Base-by-base conservation (phyloP, 2,888 invertebrate genomes). In the Salpingus planirostris region DNA sequence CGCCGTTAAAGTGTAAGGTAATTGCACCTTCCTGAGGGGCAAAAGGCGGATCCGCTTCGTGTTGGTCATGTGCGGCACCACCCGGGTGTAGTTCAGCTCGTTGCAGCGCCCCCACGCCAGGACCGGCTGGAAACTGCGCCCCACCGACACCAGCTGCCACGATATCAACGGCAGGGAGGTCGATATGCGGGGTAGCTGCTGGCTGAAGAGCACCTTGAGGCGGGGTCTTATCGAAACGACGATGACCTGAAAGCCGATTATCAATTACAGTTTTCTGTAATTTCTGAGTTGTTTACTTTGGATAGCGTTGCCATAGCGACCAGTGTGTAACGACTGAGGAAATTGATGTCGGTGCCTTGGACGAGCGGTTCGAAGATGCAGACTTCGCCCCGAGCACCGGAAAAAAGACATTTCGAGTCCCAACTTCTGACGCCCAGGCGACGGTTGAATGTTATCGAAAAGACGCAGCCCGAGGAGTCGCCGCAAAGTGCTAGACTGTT, bases 361-460 rank as follows among this genome's bases (percentile, higher is more conserved):
- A 63, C 47, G 8, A 86, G 63, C 1, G 84, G 83, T 54, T 82
- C 82, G 38, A 85, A 68, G 7, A 74, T 71, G 53, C 81, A 81
- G 25, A 90, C 91, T 71, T 98, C 98, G 0, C 98, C 98, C 32
- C 93, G 78, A 31, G 93, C 92, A 15, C 97, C 97, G 18, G 96
- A 95, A 65, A 98, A 98, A 10, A 98, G 69, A 60, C 97, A 96
- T 30, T 89, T 84, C 1, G 91, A 86, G 39, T 89, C 84, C 60
- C 88, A 89, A 1, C 86, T 83, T 24, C 93, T 73, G 21, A 91
- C 84, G 8, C 92, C 93, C 47, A 95, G 72, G 7, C 87, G 79
- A 35, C 92, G 71, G 23, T 86, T 88, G 57, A 95, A 93, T 51
- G 80, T 86, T 21, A 96, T 68, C 44, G 92, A 83, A 77, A 93